Percentiles rank a stretch among this genome's conserved stretches.
Conservation (phyloP, 2,797 vertebrate species). For the Leuciscus waleckii region DNA sequence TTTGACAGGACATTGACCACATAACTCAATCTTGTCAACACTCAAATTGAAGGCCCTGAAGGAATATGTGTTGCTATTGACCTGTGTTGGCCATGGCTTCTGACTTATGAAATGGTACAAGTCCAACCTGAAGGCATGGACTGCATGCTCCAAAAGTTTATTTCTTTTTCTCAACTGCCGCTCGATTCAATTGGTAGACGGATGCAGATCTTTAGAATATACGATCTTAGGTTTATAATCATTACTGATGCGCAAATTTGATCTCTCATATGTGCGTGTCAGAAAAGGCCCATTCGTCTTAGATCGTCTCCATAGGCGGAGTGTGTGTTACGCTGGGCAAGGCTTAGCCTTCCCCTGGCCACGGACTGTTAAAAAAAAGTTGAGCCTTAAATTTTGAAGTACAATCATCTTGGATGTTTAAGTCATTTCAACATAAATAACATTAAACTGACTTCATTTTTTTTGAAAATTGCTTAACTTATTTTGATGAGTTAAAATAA, state of each 20-base stretch:
- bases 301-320: slow-evolving; percentile 48
- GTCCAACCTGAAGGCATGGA: slow-evolving; percentile 45
- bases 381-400: no score
- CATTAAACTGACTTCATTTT: no score
- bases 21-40: slow-evolving; percentile 75
- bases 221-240: slow-evolving; percentile 64
- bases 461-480: no score
- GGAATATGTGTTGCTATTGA: slow-evolving; percentile 62
- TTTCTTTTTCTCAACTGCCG: slow-evolving; percentile 4
- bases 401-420: no score
- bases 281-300: slow-evolving; percentile 75
- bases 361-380: no score
- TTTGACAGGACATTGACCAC: slow-evolving; percentile 76
- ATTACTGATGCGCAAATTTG: slow-evolving; percentile 63
- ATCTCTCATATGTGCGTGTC: slow-evolving; percentile 69
- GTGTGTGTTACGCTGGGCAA: no score
- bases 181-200: neutral
- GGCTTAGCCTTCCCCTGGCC: no score
- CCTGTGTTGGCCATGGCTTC: slow-evolving; percentile 59
- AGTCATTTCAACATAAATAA: no score
- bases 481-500: no score
- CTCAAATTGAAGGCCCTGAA: slow-evolving; percentile 68
- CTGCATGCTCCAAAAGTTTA: slow-evolving; percentile 42
- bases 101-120: slow-evolving; percentile 58
- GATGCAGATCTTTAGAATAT: slow-evolving; percentile 30